Evolutionary conservation across 2,113 vertebrate genomes (phyloP).

Genomic region (Blennius ocellaris): DNA sequence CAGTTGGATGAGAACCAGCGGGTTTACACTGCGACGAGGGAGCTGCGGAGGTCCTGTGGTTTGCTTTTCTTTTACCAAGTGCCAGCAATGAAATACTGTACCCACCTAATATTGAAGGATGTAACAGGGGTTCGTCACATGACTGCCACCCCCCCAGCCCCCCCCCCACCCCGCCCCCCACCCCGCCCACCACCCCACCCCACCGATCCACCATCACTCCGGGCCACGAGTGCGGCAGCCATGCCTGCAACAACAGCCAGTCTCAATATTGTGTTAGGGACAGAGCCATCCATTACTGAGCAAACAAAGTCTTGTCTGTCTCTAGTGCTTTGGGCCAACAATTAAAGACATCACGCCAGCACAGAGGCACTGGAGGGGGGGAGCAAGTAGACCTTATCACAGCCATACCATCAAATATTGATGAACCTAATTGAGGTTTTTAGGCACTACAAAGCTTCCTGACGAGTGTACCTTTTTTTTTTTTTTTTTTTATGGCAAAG

Average conservation of each 20-base stretch:
- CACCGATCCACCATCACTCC: slow-evolving; percentile 40
- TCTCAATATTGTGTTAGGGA: slow-evolving; percentile 80
- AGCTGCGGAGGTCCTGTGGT: not conserved
- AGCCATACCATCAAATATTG: slow-evolving; percentile 83
- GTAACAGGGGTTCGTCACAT: slow-evolving; percentile 4
- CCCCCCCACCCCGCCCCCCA: slow-evolving; percentile 7
- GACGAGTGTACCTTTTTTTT: slow-evolving; percentile 63
- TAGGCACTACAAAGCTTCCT: slow-evolving; percentile 79
- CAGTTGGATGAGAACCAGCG: slow-evolving; percentile 8
- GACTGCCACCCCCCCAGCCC: slow-evolving; percentile 18
- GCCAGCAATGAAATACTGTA: slow-evolving; percentile 9
- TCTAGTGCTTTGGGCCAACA: slow-evolving; percentile 83
- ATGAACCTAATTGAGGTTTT: slow-evolving; percentile 85
- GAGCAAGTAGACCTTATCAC: slow-evolving; percentile 64
- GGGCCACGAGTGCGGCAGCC: slow-evolving; percentile 54
- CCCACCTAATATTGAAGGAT: slow-evolving; percentile 22
- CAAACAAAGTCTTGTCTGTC: slow-evolving; percentile 84
- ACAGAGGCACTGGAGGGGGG: slow-evolving; percentile 58
- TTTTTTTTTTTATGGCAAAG: slow-evolving; percentile 50
- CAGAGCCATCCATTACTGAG: slow-evolving; percentile 83
- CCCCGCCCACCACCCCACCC: slow-evolving; percentile 7
- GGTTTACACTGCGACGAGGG: not conserved
- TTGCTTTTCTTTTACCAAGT: slow-evolving; percentile 14
- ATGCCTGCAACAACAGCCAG: slow-evolving; percentile 66
- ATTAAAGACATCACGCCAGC: slow-evolving; percentile 81